These are phyloP conservation scores for Campaea margaritaria DNA, from an alignment of 2,888 invertebrate species.

Conservation along the genomic window DNA sequence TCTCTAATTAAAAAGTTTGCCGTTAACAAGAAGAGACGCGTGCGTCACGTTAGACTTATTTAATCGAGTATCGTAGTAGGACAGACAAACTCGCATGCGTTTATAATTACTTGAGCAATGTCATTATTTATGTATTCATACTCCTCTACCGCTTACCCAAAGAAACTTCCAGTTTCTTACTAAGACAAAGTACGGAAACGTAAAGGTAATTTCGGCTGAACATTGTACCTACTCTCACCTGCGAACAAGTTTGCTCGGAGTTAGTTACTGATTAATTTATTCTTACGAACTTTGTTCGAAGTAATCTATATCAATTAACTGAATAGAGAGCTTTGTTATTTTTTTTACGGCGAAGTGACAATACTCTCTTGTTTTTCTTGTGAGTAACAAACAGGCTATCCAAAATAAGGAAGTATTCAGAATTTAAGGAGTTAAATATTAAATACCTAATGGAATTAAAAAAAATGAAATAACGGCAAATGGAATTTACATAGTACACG, in stretches of 20 bases:
- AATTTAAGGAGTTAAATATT: too few species aligned
- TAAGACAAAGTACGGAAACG: constrained; percentile 1
- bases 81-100: not conserved
- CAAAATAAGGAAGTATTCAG: too few species aligned
- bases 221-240: constrained; percentile 5
- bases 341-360: too few species aligned
- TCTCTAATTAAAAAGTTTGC: not conserved
- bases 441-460: too few species aligned
- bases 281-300: constrained; percentile 2
- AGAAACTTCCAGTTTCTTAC: not conserved
- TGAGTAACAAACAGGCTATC: too few species aligned
- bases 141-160: not conserved
- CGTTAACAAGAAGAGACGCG: not conserved
- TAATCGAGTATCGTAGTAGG: not conserved
- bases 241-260: constrained; percentile 12
- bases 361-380: too few species aligned
- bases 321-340: not conserved
- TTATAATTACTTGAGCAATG: too few species aligned
- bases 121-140: too few species aligned
- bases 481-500: too few species aligned
- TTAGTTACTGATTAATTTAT: constrained; percentile 15
- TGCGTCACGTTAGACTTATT: not conserved
- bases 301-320: constrained; percentile 6
- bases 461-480: too few species aligned
- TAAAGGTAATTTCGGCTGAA: not conserved